Base-by-base conservation (phyloP, 2,888 invertebrate species). In the Pasiphila rectangulata region DNA sequence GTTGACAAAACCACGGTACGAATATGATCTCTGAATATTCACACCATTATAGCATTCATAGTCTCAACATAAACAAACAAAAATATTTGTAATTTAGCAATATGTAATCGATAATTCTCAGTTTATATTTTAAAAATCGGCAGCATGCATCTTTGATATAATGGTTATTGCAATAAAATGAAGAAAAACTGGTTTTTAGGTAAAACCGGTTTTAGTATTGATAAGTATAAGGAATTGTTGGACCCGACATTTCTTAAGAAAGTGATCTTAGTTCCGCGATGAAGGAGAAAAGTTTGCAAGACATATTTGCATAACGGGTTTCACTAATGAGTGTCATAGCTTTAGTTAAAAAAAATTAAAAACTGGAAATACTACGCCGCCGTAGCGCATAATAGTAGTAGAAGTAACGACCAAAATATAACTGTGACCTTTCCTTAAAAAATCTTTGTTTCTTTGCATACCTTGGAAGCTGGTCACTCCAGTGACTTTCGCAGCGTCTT, bases 111-210 rank as follows among this genome's bases (percentile, higher is more conserved):
- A 44, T 15, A 6, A 7, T 37, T 38, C n/a, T n/a, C n/a, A n/a
- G n/a, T n/a, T n/a, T n/a, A n/a, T n/a, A n/a, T n/a, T n/a, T n/a
- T n/a, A n/a, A n/a, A n/a, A n/a, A n/a, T n/a, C n/a, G n/a, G n/a
- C n/a, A n/a, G n/a, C n/a, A n/a, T n/a, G n/a, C n/a, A n/a, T n/a
- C n/a, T n/a, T n/a, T n/a, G n/a, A n/a, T n/a, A n/a, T n/a, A 39
- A 39, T 49, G 24, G 20, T 21, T 25, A 27, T 46, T 13, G 16
- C 15, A 29, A 44, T 36, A 25, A 37, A 37, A 43, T 4, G 12
- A 10, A 51, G 19, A 36, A 29, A 50, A 53, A 51, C 54, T 17
- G 51, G 54, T 55, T 54, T 12, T 20, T 5, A 5, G 4, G 12
- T 30, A 43, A 20, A 48, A 41, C 48, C n/a, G 21, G 43, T 46